Conservation (phyloP, 2,888 invertebrate genomes). For the Germaria angustata region DNA sequence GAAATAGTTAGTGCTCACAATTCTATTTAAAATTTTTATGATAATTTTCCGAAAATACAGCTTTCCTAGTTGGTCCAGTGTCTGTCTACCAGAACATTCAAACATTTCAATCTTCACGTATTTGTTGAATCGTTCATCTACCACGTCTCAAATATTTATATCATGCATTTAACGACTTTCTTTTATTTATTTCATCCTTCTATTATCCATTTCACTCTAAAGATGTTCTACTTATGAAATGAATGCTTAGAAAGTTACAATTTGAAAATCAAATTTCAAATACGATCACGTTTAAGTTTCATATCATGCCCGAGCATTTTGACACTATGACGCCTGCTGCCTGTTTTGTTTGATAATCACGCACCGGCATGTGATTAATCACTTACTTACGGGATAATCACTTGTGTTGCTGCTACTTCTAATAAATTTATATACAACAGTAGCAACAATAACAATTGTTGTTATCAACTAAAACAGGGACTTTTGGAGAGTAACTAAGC, state of each 20-base stretch:
- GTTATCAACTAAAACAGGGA: background rate
- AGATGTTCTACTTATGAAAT: background rate
- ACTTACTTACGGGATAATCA: slow-evolving; percentile 71
- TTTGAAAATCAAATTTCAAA: slow-evolving; percentile 64
- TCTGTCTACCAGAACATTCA: background rate
- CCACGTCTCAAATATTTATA: slow-evolving; percentile 61
- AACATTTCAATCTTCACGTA: slow-evolving; percentile 29
- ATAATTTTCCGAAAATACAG: no score
- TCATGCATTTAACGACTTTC: slow-evolving; percentile 51
- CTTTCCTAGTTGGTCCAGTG: slow-evolving; percentile 14
- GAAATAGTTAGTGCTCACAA: no score
- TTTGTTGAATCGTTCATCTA: slow-evolving; percentile 42
- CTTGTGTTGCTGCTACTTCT: slow-evolving; percentile 43
- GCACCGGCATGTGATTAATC: slow-evolving; percentile 78
- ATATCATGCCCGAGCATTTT: slow-evolving; percentile 55
- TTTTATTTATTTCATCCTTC: background rate
- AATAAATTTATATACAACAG: background rate
- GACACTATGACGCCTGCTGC: slow-evolving; percentile 56
- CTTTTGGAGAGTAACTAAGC: background rate
- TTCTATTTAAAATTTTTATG: no score
- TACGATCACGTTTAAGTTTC: slow-evolving; percentile 64
- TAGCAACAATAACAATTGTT: background rate
- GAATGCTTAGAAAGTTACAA: slow-evolving; percentile 29
- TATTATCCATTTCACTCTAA: background rate
- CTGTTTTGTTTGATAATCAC: slow-evolving; percentile 67